Percentiles rank a stretch among this genome's conserved stretches.
Conservation (phyloP, 2,113 vertebrate genomes). For the Oxyruncus cristatus region DNA sequence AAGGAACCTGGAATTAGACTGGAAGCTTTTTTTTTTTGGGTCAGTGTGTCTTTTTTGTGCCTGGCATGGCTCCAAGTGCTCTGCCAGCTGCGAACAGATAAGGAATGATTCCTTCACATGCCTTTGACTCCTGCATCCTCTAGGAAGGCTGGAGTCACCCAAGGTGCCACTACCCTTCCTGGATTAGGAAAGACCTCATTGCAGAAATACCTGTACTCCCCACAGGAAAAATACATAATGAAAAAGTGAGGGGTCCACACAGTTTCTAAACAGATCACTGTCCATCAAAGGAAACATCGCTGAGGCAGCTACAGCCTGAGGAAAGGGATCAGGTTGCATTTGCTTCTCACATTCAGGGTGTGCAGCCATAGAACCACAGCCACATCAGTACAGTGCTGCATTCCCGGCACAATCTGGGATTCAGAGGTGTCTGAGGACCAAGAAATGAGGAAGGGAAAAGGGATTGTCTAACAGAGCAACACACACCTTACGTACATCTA, state of each 20-base stretch:
- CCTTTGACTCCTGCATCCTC: background rate
- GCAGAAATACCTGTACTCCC: background rate
- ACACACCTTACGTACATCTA: fast-evolving
- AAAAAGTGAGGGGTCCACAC: background rate
- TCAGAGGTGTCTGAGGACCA: fast-evolving
- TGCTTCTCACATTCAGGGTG: background rate
- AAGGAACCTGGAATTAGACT: background rate
- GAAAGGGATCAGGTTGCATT: background rate
- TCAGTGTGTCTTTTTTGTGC: background rate
- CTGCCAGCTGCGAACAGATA: background rate
- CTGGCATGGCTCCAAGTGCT: background rate
- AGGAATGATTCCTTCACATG: background rate
- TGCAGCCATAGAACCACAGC: fast-evolving
- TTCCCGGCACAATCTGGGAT: fast-evolving
- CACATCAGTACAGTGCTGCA: fast-evolving
- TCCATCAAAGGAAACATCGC: background rate
- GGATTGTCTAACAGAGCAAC: background rate
- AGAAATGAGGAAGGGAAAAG: background rate
- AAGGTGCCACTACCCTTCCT: background rate
- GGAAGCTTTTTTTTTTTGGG: background rate
- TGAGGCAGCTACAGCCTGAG: background rate
- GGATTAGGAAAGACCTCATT: background rate
- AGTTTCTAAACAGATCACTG: background rate
- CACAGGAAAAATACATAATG: background rate
- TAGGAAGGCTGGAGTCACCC: background rate